Evolutionary conservation across 2,888 invertebrate genomes (phyloP).

Genomic region (Willowsia nigromaculata): DNA sequence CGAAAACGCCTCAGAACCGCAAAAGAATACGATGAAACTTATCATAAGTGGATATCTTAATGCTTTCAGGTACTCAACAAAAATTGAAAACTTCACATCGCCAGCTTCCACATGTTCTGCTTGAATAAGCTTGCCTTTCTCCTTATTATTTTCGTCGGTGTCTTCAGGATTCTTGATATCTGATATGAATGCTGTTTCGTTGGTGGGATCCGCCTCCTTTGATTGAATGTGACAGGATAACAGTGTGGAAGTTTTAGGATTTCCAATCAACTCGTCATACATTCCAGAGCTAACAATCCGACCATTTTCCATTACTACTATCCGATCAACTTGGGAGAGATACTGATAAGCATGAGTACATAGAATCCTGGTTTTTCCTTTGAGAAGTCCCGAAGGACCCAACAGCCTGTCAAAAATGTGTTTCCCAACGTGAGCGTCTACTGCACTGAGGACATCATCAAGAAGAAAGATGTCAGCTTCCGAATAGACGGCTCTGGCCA

Average conservation of each 20-base stretch:
- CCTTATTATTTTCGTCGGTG: background rate
- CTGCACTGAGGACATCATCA: constrained; percentile 84
- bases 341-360: constrained; percentile 83
- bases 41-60: constrained; percentile 84
- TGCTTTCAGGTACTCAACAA: constrained; percentile 91
- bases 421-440: constrained; percentile 84
- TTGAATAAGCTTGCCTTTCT: constrained; percentile 88
- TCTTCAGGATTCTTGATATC: background rate
- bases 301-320: constrained; percentile 83
- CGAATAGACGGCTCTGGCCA: constrained; percentile 82
- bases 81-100: constrained; percentile 92
- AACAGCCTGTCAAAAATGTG: constrained; percentile 84
- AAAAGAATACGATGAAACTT: background rate
- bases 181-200: background rate
- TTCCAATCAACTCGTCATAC: constrained; percentile 83
- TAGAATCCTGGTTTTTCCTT: constrained; percentile 82
- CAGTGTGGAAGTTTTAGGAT: too few relatives aligned
- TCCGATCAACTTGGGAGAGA: constrained; percentile 82
- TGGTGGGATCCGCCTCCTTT: background rate
- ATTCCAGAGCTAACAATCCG: constrained; percentile 82
- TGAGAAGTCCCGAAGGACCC: constrained; percentile 80
- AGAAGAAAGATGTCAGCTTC: constrained; percentile 82
- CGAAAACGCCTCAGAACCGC: constrained; percentile 90
- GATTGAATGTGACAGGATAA: background rate
- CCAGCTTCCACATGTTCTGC: constrained; percentile 95